Base-by-base conservation (phyloP, 2,888 invertebrate genomes). In the Platycheirus rosarum region DNA sequence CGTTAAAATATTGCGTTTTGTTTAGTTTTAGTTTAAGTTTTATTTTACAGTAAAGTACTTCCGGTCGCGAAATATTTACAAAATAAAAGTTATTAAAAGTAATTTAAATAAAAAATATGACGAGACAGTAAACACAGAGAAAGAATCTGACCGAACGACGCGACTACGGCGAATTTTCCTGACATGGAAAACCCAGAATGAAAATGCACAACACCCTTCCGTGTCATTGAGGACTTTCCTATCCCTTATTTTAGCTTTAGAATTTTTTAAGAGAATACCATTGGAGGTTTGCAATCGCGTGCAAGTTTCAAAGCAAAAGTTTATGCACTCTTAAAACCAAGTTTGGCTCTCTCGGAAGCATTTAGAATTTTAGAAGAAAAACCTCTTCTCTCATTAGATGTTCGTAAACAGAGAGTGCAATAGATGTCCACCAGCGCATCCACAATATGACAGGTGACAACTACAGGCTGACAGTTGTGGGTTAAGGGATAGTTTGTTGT, bases 361-460 rank as follows among this genome's bases (percentile, higher is more conserved):
- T 23, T 23, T 23, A 4, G 23, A 23, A 23, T 4, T 23, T 6
- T 23, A 23, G 23, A 6, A 23, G 23, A 23, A 23, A 32, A 32
- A 8, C 29, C 8, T 5, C 49, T 29, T 48, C 53, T 55, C 51
- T 44, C 37, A 18, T n/a, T n/a, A 14, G 48, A 57, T 4, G 23
- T 13, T 68, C 65, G 76, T 80, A 80, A 80, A 80, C 80, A 80
- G 80, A 80, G 80, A 80, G 53, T 29, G 8, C 18, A 14, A 13
- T 20, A 53, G 32, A 14, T 51, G 2, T 26, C 46, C 29, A 18
- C n/a, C n/a, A n/a, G n/a, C n/a, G n/a, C n/a, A n/a, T n/a, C n/a
- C n/a, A n/a, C n/a, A n/a, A 26, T 6, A 40, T 7, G 37, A 13
- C 44, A 46, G 51, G 11, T 73, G 60, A 46, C 73, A 66, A 53